phyloP scores from a whole-genome alignment of 2,797 vertebrate species.

The Brachymystax lenok region DNA sequence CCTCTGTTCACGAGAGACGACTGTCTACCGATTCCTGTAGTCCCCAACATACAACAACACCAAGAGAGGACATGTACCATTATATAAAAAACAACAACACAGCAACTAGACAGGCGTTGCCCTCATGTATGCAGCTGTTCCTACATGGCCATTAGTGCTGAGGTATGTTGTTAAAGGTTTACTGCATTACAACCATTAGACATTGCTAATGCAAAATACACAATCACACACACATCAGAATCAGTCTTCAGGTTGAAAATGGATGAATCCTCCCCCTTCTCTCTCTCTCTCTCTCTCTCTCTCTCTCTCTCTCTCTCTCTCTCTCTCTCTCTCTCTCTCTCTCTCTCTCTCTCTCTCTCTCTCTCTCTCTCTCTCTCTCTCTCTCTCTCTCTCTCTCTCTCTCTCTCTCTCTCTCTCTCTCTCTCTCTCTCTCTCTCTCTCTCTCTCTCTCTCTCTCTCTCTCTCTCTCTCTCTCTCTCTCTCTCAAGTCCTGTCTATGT shows the following conservation, averaged over 20 bases:
- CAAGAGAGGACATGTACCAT: no score
- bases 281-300: neutral
- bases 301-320: neutral
- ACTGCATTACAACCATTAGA: neutral
- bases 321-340: neutral
- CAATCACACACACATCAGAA: neutral
- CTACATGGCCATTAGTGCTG: constrained; percentile 20
- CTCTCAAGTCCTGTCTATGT: constrained; percentile 26
- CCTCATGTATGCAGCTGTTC: constrained; percentile 23
- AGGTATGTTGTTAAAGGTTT: constrained; percentile 10
- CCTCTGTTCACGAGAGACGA: no score
- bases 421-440: neutral
- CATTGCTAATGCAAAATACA: neutral
- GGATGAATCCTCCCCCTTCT: neutral
- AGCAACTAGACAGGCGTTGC: neutral
- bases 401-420: neutral
- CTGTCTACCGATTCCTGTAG: neutral
- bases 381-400: neutral
- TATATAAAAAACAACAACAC: neutral
- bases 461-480: neutral
- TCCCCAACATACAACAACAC: neutral
- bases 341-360: neutral
- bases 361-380: neutral
- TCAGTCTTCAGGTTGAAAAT: neutral
- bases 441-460: neutral